Evolutionary conservation across 1,140 invertebrate species (phyloP).

Genomic region (Drosophila repletoides): DNA sequence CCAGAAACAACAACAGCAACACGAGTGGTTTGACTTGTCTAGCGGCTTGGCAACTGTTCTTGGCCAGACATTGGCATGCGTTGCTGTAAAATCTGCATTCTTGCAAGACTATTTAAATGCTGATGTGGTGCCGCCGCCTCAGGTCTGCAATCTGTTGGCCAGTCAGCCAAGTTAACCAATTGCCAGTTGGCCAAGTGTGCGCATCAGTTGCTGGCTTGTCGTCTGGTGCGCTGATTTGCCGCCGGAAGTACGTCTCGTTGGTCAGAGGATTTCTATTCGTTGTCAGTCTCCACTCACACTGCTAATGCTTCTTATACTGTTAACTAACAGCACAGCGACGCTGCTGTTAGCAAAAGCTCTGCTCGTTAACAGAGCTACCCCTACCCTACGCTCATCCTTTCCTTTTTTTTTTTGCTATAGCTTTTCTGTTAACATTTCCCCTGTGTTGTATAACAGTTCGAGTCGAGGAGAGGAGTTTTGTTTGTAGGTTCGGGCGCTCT

Average conservation of each 20-base stretch:
- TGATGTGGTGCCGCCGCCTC: conserved; percentile 37
- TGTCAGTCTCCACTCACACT: conserved; percentile 1
- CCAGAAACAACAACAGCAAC: not conserved
- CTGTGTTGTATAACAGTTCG: conserved; percentile 53
- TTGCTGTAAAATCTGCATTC: conserved; percentile 75
- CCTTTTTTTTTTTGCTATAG: conserved; percentile 40
- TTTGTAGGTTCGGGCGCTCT: not conserved
- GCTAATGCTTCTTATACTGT: conserved; percentile 37
- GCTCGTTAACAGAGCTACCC: conserved; percentile 31
- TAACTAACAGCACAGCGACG: conserved; percentile 12
- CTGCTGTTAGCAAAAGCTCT: conserved; percentile 34
- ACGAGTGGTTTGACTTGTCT: conserved; percentile 63
- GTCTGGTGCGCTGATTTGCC: conserved; percentile 78
- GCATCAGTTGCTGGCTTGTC: conserved; percentile 51
- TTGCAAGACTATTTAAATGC: conserved; percentile 67
- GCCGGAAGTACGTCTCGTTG: conserved; percentile 59
- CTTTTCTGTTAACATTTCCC: conserved; percentile 60
- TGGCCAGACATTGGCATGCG: conserved; percentile 52
- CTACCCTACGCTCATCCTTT: conserved; percentile 38
- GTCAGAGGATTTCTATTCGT: conserved; percentile 10
- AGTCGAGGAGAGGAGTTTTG: not conserved
- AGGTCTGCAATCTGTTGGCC: conserved; percentile 22
- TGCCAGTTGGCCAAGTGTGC: conserved; percentile 38
- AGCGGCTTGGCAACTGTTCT: conserved; percentile 44
- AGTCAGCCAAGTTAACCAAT: conserved; percentile 1